Base-by-base conservation (phyloP, 2,797 vertebrate species). In the Hypotaenidia philippensis region DNA sequence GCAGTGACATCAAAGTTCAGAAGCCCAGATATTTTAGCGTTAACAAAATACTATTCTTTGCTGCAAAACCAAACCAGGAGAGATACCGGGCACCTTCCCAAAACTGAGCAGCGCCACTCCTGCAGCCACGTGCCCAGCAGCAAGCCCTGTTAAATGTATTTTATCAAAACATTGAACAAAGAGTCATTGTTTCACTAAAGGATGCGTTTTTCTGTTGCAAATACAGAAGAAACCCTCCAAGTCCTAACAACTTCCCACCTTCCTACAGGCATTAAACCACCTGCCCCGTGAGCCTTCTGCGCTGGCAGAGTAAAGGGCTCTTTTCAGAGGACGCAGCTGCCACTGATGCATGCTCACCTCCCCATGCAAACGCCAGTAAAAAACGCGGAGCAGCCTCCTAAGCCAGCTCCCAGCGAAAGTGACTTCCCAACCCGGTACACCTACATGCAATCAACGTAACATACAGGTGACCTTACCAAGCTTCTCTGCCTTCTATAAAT, bases 391-490 rank as follows among this genome's bases (percentile, higher is more conserved):
- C 90, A 96, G 87, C 71, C 80, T 93, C 69, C 88, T 50, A 55
- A 75, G 49, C 93, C 89, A 89, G 90, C 77, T 89, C 71, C 93
- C 60, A 88, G 91, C 83, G 95, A 97, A 95, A 90, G 74, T 70
- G 88, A 83, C 96, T 96, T 93, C 96, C 74, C 57, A 96, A 93
- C 75, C 82, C 79, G 88, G 34, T 90, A 53, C 76, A 89, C 82
- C 95, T 88, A 80, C 89, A 59, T 44, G 86, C 90, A 95, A 61
- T 69, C 96, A 92, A 88, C 88, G 82, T 61, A 96, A 97, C 97
- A 93, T 96, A 74, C 96, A 78, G 92, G 88, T 97, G 98, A 98
- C 97, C 97, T 97, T 97, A 96, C 96, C 36, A 83, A 97, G 96
- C 94, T 93, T 85, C 95, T 93, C 96, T 79, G 77, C 78, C 74